Evolutionary conservation across 1,140 invertebrate genomes (phyloP).

Genomic region (Pseudoatta argentina): DNA sequence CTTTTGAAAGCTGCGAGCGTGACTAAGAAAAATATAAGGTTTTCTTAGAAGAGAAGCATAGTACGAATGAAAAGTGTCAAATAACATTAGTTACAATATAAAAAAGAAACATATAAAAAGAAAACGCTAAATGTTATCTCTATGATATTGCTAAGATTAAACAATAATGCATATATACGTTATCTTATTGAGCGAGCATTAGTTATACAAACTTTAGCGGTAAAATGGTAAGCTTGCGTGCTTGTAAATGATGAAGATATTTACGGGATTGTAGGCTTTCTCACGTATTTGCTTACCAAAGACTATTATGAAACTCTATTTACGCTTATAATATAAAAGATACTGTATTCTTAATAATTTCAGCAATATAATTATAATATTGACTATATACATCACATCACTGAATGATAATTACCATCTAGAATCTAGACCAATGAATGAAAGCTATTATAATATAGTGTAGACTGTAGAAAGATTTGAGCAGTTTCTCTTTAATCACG

Average conservation of each 20-base stretch:
- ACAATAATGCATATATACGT: background rate
- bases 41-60: background rate
- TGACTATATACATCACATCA: background rate
- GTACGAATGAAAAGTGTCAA: background rate
- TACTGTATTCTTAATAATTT: background rate
- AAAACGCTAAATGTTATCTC: background rate
- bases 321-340: background rate
- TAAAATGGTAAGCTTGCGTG: background rate
- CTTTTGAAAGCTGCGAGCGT: background rate
- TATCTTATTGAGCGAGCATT: slow-evolving; percentile 5
- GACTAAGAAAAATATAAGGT: slow-evolving; percentile 1
- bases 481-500: slow-evolving; percentile 40
- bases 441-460: slow-evolving; percentile 20
- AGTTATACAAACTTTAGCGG: slow-evolving; percentile 1
- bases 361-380: background rate
- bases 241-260: background rate
- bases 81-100: background rate
- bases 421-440: background rate
- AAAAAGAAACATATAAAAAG: background rate
- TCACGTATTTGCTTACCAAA: slow-evolving; percentile 10
- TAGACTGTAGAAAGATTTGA: background rate
- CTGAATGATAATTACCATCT: background rate
- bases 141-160: background rate
- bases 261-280: background rate
- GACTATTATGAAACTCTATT: slow-evolving; percentile 15